Conservation (phyloP, 2,113 vertebrate genomes). For the Tursiops truncatus region DNA sequence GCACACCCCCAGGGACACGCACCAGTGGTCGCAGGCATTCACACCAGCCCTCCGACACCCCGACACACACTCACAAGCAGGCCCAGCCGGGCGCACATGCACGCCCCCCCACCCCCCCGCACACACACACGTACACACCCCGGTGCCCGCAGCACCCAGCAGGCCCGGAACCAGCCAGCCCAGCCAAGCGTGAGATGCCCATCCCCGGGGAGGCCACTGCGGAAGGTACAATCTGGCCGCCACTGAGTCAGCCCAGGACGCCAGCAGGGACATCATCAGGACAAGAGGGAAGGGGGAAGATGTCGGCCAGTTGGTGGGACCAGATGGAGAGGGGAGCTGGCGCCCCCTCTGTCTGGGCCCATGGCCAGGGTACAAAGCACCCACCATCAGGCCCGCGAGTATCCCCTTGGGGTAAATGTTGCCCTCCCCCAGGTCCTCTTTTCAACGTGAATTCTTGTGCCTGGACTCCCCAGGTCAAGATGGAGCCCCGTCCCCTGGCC, state of each 20-base stretch:
- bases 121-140: not conserved
- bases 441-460: not conserved
- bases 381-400: rapidly evolving
- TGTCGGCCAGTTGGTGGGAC: not conserved
- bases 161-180: conserved; percentile 33
- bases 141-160: conserved; percentile 45
- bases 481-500: no score
- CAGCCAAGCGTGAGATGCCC: conserved; percentile 54
- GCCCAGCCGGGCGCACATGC: not conserved
- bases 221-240: not conserved
- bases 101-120: rapidly evolving
- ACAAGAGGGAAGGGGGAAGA: not conserved
- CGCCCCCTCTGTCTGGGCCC: not conserved
- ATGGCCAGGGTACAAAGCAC: not conserved
- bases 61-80: not conserved
- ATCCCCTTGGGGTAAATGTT: rapidly evolving
- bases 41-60: not conserved
- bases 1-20: not conserved
- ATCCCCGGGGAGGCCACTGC: not conserved
- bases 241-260: conserved; percentile 59
- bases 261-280: not conserved
- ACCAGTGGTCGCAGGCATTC: not conserved
- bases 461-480: not conserved
- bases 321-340: not conserved
- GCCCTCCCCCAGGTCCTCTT: not conserved